Evolutionary conservation across 2,113 vertebrate species (phyloP), one percentile per base, ranked within the genome.

Genomic region (Manacus vitellinus): DNA sequence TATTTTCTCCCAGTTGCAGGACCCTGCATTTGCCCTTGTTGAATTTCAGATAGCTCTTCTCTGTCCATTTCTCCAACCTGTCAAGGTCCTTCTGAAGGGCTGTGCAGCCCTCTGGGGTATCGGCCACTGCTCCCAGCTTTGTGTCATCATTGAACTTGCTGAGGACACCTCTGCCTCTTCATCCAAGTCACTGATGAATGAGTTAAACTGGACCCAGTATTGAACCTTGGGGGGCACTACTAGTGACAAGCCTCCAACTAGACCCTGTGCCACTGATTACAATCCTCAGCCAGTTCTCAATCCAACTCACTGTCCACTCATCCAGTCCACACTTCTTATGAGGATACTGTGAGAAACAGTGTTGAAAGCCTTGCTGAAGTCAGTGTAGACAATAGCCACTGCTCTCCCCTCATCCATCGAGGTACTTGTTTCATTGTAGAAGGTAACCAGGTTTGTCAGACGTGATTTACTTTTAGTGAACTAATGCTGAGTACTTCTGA

Each of bases 111-210:
- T 75, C 39, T 68, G 20, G 28, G 24, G 4, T 14, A 46, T 31
- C 5, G 13, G 17, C 67, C 7, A 35, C 39, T 85, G 3, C 21
- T 79, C 18, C 14, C 17, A 74, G 25, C 2, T 73, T 41, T 66
- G 17, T 59, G 39, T 54, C 3, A 4, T 46, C n/a, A 8, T 3
- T 10, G 18, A 59, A 27, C n/a, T 66, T 27, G 30, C 22, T 28
- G 39, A 47, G 67, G 30, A 41, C 25, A 8, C 41, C 9, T 55
- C 55, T 83, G 41, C 21, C 9, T 9, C 17, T 70, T 35, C 17
- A 19, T 62, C 24, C n/a, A 55, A 35, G 21, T 47, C 30, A 22
- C 22, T 0, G 0, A 31, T 2, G 4, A 49, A 55, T 31, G 14
- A 55, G 3, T 83, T 47, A 70, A 70, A 44, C 5, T 54, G 19